Evolutionary conservation across 2,797 vertebrate species (phyloP), one percentile per base, ranked within the genome.

Genomic region (Zalophus californianus): DNA sequence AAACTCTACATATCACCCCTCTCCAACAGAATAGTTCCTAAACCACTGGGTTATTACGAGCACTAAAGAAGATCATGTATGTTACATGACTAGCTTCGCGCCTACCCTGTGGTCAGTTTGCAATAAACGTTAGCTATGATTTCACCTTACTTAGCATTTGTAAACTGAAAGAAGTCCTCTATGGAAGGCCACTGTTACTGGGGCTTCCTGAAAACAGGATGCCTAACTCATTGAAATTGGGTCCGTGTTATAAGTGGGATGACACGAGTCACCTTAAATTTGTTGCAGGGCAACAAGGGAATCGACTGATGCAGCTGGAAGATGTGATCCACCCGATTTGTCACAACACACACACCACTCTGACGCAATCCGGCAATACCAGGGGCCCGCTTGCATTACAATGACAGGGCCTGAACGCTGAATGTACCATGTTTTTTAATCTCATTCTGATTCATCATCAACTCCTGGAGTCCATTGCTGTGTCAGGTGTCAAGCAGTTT

Each of bases 361-460:
- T 52, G 35, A 64, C 0, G 3, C 54, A 82, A 73, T 13, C 87
- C 15, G 4, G 35, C 77, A 48, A 35, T 1, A 35, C 80, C 41
- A 16, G 38, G 3, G 1, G 38, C 35, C 91, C 7, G 12, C 58
- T 70, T 12, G 16, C 5, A 5, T 6, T 16, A 15, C 9, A 48
- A 25, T 5, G 25, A 27, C 0, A 7, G 41, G 41, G 25, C 25
- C 35, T 3, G 27, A 58, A 35, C 0, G 2, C 44, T 32, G n/a
- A 58, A 2, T 11, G 38, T 8, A 52, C 27, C 20, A 5, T 0
- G 15, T 16, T 54, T 60, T 64, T 52, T 27, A 48, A 52, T n/a
- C 85, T 82, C 78, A 29, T 11, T n/a, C 72, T 68, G 44, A 91
- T 68, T 91, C 79, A 66, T 18, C 44, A 5, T 90, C 62, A 60